Evolutionary conservation across 2,113 vertebrate species (phyloP).

Genomic region (Setophaga kirtlandii): DNA sequence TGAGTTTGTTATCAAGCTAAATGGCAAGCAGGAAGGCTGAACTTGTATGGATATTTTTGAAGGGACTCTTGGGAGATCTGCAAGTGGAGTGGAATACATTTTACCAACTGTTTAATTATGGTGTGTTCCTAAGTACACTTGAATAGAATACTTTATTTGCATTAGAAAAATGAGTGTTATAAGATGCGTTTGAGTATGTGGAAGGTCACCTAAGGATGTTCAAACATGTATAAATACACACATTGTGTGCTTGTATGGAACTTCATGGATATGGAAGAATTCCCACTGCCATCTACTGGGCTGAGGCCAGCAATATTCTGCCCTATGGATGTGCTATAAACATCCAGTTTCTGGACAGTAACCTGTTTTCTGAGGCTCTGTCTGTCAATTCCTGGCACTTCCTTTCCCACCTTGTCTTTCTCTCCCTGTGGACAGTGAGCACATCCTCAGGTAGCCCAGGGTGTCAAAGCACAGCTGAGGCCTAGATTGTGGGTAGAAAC

Average conservation of each 20-base stretch:
- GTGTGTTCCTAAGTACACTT: slow-evolving; percentile 65
- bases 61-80: slow-evolving; percentile 85
- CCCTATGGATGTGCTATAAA: not conserved
- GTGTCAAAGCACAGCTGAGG: not conserved
- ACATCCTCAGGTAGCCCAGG: not conserved
- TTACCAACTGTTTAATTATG: slow-evolving; percentile 80
- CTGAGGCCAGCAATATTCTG: not conserved
- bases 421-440: not conserved
- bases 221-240: not conserved
- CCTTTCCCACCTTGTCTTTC: not conserved
- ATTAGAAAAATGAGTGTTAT: slow-evolving; percentile 46
- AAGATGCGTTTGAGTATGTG: slow-evolving; percentile 53
- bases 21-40: slow-evolving; percentile 73
- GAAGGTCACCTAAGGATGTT: slow-evolving; percentile 55
- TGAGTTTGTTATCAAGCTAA: slow-evolving; percentile 77
- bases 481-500: not conserved
- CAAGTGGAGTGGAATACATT: slow-evolving; percentile 82
- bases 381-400: not conserved
- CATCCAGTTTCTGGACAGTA: not conserved
- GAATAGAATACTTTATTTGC: slow-evolving; percentile 73
- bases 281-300: not conserved
- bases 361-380: not conserved
- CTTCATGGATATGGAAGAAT: not conserved
- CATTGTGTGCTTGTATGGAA: not conserved
- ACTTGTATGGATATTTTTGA: slow-evolving; percentile 71